Conservation (phyloP, 2,888 invertebrate genomes). For the Ectropis crepuscularia region DNA sequence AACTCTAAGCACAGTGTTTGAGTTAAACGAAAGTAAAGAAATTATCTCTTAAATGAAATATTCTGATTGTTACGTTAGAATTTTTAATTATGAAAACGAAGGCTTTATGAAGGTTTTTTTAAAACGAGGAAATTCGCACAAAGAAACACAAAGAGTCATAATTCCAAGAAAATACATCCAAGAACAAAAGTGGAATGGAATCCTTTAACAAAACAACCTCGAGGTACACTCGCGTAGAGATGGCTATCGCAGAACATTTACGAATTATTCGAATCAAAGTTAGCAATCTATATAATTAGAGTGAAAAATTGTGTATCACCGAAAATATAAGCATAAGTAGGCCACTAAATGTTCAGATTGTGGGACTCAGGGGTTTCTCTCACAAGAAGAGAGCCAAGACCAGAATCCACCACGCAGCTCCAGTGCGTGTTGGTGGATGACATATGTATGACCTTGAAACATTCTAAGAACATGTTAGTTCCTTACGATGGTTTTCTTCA, state of each 20-base stretch:
- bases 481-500: no score
- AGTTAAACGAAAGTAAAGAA: background rate
- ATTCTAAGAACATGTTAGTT: no score
- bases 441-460: no score
- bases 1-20: no score
- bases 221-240: conserved; percentile 16
- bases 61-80: background rate
- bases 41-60: background rate
- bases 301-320: no score
- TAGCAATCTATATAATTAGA: no score
- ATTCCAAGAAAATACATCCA: conserved; percentile 25
- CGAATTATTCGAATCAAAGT: conserved; percentile 1
- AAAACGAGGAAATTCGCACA: conserved; percentile 14
- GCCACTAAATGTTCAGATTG: no score
- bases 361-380: no score
- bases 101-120: conserved; percentile 8
- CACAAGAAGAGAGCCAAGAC: no score
- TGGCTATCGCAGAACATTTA: background rate
- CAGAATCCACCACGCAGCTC: no score
- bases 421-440: no score
- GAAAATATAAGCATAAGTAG: no score
- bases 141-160: conserved; percentile 26
- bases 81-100: background rate
- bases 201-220: conserved; percentile 26
- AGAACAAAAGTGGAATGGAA: conserved; percentile 33